phyloP scores from a whole-genome alignment of 2,888 invertebrate genomes.

The Trichopoda pennipes region DNA sequence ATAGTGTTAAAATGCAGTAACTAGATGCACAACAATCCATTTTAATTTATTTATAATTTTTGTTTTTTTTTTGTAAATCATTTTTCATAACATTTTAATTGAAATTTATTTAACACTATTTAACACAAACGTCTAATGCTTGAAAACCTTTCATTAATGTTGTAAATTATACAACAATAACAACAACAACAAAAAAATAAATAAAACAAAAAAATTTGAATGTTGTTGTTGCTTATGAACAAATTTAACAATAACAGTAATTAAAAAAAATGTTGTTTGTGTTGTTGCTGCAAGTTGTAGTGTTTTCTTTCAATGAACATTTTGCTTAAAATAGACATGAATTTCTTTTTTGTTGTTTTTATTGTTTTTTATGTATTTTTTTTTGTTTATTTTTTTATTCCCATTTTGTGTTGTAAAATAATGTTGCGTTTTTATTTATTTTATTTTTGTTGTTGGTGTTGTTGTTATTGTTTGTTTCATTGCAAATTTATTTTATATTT shows the following conservation, averaged over 20 bases:
- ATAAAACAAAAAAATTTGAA: conserved; percentile 38
- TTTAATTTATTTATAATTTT: not conserved
- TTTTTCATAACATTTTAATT: conserved; percentile 33
- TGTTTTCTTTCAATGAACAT: conserved; percentile 44
- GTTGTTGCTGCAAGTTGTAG: not conserved
- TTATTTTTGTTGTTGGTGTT: too few relatives aligned
- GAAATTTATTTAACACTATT: conserved; percentile 55
- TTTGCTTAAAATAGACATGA: conserved; percentile 41
- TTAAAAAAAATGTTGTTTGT: not conserved
- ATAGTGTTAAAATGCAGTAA: not conserved
- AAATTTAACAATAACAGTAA: conserved; percentile 25
- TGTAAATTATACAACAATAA: conserved; percentile 18
- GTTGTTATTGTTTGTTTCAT: conserved; percentile 40
- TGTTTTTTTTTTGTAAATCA: not conserved
- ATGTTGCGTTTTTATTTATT: conserved; percentile 14
- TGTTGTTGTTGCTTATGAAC: conserved; percentile 48
- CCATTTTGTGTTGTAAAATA: conserved; percentile 20
- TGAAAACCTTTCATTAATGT: conserved; percentile 45
- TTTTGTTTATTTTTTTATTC: not conserved
- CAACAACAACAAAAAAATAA: not conserved
- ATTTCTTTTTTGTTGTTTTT: conserved; percentile 46
- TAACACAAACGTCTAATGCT: conserved; percentile 37
- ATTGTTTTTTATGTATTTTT: too few relatives aligned
- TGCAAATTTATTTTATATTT: conserved; percentile 25
- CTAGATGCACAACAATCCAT: not conserved